Conservation (phyloP, 1,140 invertebrate species). For the Halesus radiatus region DNA sequence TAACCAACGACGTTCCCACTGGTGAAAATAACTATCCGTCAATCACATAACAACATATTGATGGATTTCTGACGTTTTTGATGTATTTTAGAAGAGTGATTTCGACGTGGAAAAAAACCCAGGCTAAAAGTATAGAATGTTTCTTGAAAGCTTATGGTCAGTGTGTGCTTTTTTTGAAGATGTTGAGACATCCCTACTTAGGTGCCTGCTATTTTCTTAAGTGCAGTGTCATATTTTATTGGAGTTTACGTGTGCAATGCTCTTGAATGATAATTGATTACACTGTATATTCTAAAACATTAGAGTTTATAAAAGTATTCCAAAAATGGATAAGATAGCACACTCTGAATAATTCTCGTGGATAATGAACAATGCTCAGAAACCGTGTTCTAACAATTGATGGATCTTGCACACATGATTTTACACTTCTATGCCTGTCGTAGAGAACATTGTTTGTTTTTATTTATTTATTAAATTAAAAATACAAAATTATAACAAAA, state of each 20-base stretch:
- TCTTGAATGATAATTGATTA: not conserved
- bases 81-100: constrained; percentile 42
- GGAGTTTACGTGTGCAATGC: not conserved
- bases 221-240: not conserved
- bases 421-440: too few relatives aligned
- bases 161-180: not conserved
- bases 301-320: too few relatives aligned
- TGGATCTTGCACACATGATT: too few relatives aligned
- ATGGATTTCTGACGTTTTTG: constrained; percentile 52
- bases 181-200: not conserved
- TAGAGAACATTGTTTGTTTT: too few relatives aligned
- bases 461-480: too few relatives aligned
- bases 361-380: too few relatives aligned
- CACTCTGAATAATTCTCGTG: too few relatives aligned
- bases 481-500: too few relatives aligned
- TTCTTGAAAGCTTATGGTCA: too few relatives aligned
- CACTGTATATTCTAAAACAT: too few relatives aligned
- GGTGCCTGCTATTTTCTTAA: not conserved
- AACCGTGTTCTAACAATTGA: too few relatives aligned
- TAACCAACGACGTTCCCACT: constrained; percentile 45
- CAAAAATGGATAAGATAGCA: not conserved
- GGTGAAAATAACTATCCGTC: constrained; percentile 52
- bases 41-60: constrained; percentile 46
- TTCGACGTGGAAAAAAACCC: constrained; percentile 36
- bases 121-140: not conserved